Conservation (phyloP, 2,113 vertebrate genomes). For the Neoarius graeffei region DNA sequence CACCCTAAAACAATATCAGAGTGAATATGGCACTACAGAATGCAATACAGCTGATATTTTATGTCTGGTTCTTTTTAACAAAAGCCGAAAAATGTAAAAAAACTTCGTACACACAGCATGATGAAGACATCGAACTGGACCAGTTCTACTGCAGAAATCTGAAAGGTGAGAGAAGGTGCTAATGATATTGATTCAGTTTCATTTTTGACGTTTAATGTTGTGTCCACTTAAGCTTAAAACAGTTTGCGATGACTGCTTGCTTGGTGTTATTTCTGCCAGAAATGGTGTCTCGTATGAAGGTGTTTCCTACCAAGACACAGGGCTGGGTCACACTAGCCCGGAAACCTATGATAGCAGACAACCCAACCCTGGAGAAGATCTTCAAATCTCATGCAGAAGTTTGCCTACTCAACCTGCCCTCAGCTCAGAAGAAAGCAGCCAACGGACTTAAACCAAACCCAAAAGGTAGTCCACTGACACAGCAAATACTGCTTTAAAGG, state of each 20-base stretch:
- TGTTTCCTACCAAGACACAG: conserved; percentile 75
- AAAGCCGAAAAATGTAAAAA: conserved; percentile 71
- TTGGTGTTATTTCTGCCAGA: conserved; percentile 53
- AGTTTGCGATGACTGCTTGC: background rate
- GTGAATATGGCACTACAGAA: background rate
- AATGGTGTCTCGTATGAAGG: conserved; percentile 68
- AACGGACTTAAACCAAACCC: conserved; percentile 34
- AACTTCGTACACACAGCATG: conserved; percentile 55
- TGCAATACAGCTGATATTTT: background rate
- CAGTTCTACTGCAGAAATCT: conserved; percentile 66
- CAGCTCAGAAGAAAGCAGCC: conserved; percentile 61
- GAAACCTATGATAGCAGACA: conserved; percentile 72
- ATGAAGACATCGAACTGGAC: conserved; percentile 51
- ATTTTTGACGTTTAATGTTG: background rate
- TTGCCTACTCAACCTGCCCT: conserved; percentile 73
- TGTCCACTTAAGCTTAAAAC: background rate
- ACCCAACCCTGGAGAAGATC: conserved; percentile 72
- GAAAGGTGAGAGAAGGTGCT: conserved; percentile 64
- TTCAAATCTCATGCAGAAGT: conserved; percentile 66
- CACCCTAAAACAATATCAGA: background rate
- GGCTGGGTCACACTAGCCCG: conserved; percentile 71
- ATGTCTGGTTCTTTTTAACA: conserved; percentile 32
- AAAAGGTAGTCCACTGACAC: conserved; percentile 23
- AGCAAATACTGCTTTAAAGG: background rate
- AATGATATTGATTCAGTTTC: background rate